A percentile compares a stretch with the other conserved stretches of the same genome.
Conservation (phyloP, 2,113 vertebrate species). For the Tupaia tana region DNA sequence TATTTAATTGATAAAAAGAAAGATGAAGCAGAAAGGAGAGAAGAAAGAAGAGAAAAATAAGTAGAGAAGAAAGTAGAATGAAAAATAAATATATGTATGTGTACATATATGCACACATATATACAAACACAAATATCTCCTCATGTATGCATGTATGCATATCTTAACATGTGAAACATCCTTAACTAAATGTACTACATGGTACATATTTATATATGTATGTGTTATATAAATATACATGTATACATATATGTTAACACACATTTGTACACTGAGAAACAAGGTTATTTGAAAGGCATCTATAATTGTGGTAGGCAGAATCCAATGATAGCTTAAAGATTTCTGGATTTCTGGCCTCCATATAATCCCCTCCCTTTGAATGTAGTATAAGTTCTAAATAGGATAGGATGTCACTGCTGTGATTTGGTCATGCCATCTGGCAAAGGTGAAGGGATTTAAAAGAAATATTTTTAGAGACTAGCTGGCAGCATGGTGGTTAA, state of each 20-base stretch:
- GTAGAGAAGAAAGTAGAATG: neutral
- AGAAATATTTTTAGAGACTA: too few species aligned
- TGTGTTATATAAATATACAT: neutral
- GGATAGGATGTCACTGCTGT: neutral
- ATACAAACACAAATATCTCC: accelerated
- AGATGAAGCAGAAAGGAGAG: neutral
- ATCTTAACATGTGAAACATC: neutral
- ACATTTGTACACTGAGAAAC: neutral
- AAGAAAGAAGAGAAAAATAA: neutral
- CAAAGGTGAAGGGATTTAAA: neutral
- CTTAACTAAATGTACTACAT: neutral
- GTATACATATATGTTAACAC: neutral
- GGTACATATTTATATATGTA: neutral
- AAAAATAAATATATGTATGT: neutral
- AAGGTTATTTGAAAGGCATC: neutral
- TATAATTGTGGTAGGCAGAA: neutral
- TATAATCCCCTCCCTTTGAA: neutral
- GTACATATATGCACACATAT: too few species aligned
- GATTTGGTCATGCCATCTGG: neutral
- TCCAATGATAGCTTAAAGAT: neutral
- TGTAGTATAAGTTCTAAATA: neutral
- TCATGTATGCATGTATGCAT: neutral
- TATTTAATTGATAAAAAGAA: neutral
- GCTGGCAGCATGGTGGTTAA: too few species aligned
- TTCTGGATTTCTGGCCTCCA: neutral